Conservation (phyloP, 2,113 vertebrate genomes). For the Myrmophylax atrothorax region DNA sequence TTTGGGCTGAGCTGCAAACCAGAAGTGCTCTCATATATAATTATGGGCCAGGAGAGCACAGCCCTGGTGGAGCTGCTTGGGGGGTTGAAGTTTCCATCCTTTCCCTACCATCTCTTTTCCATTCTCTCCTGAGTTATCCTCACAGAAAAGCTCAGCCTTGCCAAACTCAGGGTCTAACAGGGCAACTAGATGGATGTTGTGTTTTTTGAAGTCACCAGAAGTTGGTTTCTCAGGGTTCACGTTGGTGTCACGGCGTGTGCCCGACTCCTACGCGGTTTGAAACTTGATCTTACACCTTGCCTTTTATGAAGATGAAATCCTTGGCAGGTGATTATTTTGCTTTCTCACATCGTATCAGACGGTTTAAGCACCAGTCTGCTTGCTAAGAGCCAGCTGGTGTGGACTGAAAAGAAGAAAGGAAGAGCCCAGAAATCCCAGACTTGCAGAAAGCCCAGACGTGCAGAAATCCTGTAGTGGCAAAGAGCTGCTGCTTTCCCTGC, state of each 20-base stretch:
- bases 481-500: background rate
- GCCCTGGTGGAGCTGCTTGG: background rate
- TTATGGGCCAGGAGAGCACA: background rate
- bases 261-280: conserved; percentile 48
- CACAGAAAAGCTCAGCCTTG: background rate
- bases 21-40: background rate
- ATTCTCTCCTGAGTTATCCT: background rate
- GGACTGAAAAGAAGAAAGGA: background rate
- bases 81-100: background rate
- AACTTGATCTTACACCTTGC: conserved; percentile 69
- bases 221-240: conserved; percentile 60
- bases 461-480: background rate
- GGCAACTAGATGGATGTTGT: conserved; percentile 62
- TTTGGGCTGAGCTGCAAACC: background rate
- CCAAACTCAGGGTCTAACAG: background rate
- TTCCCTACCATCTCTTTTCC: background rate
- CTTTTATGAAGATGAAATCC: conserved; percentile 67
- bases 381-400: conserved; percentile 67
- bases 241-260: conserved; percentile 34
- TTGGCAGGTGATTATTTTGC: conserved; percentile 78
- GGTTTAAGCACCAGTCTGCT: conserved; percentile 34
- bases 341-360: conserved; percentile 69
- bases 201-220: conserved; percentile 56
- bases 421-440: background rate
- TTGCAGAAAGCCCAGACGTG: background rate